These are phyloP conservation scores for Campoletis sonorensis DNA, from an alignment of 1,140 invertebrate genomes.

Conservation along the genomic window DNA sequence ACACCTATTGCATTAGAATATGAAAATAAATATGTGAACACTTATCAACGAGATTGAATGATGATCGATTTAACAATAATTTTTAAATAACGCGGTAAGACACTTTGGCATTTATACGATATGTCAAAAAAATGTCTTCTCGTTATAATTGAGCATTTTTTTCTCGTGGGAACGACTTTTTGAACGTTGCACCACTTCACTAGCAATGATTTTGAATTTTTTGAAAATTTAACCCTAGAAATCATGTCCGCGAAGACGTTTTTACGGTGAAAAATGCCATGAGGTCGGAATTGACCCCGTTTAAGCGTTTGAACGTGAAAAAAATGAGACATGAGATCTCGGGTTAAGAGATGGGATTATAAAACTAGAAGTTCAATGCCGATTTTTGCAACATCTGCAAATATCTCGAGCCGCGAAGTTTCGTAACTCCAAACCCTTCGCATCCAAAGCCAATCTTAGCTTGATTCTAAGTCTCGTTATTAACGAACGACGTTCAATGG, in stretches of 20 bases:
- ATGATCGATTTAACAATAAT: conserved; percentile 10
- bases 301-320: too few relatives aligned
- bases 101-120: not conserved
- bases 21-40: conserved; percentile 20
- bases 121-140: not conserved
- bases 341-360: not conserved
- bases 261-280: too few relatives aligned
- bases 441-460: not conserved
- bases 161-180: not conserved
- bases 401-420: not conserved
- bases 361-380: not conserved
- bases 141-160: conserved; percentile 8
- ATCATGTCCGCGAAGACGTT: too few relatives aligned
- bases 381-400: not conserved
- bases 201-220: not conserved
- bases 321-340: too few relatives aligned
- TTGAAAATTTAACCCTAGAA: too few relatives aligned
- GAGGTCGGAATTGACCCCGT: too few relatives aligned
- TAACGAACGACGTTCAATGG: conserved; percentile 89
- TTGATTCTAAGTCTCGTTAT: conserved; percentile 47
- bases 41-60: not conserved
- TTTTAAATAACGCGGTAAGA: conserved; percentile 23
- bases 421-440: not conserved
- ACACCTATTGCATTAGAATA: not conserved
- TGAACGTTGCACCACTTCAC: not conserved